These are phyloP conservation scores for Drosophila bipectinata DNA, from an alignment of 1,140 invertebrate genomes.

Conservation along the genomic window DNA sequence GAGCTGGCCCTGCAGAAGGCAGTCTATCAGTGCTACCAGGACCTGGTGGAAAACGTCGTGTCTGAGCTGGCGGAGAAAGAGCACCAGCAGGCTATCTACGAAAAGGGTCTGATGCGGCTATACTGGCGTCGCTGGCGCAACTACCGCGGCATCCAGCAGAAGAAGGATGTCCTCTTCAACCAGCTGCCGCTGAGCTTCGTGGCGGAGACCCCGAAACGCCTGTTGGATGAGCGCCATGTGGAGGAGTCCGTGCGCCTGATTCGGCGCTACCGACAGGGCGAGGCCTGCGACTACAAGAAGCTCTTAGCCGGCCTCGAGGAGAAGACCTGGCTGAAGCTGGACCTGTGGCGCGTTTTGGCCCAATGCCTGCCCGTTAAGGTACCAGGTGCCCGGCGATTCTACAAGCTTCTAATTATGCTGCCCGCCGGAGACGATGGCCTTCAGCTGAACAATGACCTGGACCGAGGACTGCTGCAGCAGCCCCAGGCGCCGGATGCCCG, in stretches of 20 bases:
- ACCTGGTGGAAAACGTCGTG: conserved; percentile 59
- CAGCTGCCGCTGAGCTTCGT: conserved; percentile 56
- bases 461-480: conserved; percentile 49
- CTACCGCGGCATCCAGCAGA: conserved; percentile 50
- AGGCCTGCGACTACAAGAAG: conserved; percentile 56
- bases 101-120: conserved; percentile 40
- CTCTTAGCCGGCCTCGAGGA: conserved; percentile 55
- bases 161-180: conserved; percentile 51
- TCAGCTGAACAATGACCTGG: conserved; percentile 59
- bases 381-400: conserved; percentile 84
- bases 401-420: conserved; percentile 88
- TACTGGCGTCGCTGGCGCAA: conserved; percentile 55
- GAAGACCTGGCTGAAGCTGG: conserved; percentile 54
- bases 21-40: conserved; percentile 12
- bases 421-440: conserved; percentile 84
- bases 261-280: conserved; percentile 69
- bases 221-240: conserved; percentile 23
- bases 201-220: not conserved
- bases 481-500: conserved; percentile 11
- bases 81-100: conserved; percentile 27
- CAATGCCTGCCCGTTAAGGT: conserved; percentile 13
- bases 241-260: conserved; percentile 55
- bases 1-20: conserved; percentile 19
- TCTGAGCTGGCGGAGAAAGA: not conserved
- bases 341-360: conserved; percentile 56